Evolutionary conservation across 1,140 invertebrate species (phyloP).

Genomic region (Ceratoteleas bidentatus): DNA sequence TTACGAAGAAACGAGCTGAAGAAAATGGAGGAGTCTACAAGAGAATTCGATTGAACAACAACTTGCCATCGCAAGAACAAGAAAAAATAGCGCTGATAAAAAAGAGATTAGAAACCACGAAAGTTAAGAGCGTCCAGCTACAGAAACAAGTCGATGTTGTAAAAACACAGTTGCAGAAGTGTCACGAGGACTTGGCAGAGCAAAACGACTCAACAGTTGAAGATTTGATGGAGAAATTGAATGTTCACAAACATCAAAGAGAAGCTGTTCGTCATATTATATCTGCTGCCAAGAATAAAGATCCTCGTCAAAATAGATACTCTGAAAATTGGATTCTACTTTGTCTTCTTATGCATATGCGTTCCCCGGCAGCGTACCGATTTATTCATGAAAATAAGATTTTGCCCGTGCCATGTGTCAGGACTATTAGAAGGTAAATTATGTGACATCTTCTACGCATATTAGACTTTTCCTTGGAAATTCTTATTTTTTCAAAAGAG

Average conservation of each 20-base stretch:
- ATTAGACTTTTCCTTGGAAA: neutral
- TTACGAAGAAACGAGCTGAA: neutral
- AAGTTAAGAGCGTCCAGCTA: neutral
- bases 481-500: too few relatives aligned
- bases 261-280: conserved; percentile 14
- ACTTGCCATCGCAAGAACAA: neutral
- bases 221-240: conserved; percentile 5
- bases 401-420: conserved; percentile 1
- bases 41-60: neutral
- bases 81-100: conserved; percentile 6
- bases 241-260: conserved; percentile 6
- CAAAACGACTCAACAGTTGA: neutral
- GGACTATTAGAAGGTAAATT: conserved; percentile 9
- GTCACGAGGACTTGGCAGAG: neutral
- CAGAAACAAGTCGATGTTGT: neutral
- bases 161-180: conserved; percentile 5
- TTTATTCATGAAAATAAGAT: conserved; percentile 3
- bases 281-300: conserved; percentile 9
- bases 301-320: conserved; percentile 7
- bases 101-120: neutral
- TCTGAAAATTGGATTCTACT: conserved; percentile 13
- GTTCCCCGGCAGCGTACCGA: neutral
- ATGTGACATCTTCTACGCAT: too few relatives aligned
- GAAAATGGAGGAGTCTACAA: neutral
- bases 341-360: conserved; percentile 16